These are phyloP conservation scores for Tromatobia lineatoria DNA, from an alignment of 2,888 invertebrate species.

Conservation along the genomic window DNA sequence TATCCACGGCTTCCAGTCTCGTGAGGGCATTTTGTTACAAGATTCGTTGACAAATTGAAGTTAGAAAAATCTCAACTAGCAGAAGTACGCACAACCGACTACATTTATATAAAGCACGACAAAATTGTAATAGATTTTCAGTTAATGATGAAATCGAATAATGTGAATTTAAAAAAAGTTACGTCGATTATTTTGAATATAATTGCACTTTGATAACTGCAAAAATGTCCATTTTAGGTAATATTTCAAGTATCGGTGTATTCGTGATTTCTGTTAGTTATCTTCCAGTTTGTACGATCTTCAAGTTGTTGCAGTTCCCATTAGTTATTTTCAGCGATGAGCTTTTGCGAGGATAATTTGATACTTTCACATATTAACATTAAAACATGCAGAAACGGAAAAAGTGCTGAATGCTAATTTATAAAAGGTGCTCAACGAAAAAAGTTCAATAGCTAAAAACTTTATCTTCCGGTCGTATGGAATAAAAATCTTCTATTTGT, in stretches of 20 bases:
- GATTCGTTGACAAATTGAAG: neutral
- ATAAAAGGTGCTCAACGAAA: neutral
- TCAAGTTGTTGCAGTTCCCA: constrained; percentile 35
- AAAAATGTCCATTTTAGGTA: neutral
- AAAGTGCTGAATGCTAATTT: constrained; percentile 8
- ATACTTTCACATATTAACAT: constrained; percentile 15
- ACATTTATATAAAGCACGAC: neutral
- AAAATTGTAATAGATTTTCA: neutral
- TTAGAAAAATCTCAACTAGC: neutral
- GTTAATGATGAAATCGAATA: neutral
- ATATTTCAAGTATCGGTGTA: neutral
- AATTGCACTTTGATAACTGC: neutral
- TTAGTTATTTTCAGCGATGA: constrained; percentile 58
- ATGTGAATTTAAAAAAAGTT: neutral
- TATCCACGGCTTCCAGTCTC: neutral
- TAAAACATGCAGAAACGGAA: constrained; percentile 51
- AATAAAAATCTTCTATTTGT: constrained; percentile 35
- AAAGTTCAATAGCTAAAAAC: constrained; percentile 17
- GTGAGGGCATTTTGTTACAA: neutral
- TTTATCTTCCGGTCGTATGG: constrained; percentile 7
- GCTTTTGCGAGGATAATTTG: constrained; percentile 19
- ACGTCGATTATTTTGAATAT: neutral
- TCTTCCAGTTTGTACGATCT: constrained; percentile 48
- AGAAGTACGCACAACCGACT: neutral
- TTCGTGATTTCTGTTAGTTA: constrained; percentile 1